A percentile compares a stretch with the other conserved stretches of the same genome.
These are phyloP conservation scores for Capra hircus DNA, from an alignment of 2,113 vertebrate genomes.

Conservation along the genomic window DNA sequence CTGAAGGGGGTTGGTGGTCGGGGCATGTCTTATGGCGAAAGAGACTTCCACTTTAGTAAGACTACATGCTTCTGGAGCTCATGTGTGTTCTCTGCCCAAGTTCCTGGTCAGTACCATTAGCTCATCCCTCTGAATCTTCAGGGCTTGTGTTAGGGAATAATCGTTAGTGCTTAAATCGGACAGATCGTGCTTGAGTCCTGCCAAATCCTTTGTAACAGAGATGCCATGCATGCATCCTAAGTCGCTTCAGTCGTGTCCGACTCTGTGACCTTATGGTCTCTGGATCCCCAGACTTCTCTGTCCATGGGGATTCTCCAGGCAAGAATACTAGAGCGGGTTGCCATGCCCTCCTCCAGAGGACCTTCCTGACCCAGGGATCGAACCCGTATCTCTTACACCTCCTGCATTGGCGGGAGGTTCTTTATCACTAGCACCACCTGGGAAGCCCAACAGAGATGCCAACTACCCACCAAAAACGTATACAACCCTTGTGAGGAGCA, in stretches of 20 bases:
- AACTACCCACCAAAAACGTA: not conserved
- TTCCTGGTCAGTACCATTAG: not conserved
- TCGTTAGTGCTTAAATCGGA: not conserved
- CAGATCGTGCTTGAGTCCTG: not conserved
- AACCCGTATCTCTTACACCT: not conserved
- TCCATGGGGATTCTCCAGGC: not conserved
- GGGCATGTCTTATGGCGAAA: not conserved
- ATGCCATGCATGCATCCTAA: not conserved
- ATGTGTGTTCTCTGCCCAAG: not conserved
- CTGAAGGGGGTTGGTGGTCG: not conserved
- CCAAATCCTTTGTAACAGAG: not conserved
- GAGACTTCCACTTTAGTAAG: not conserved
- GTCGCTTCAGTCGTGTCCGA: accelerated
- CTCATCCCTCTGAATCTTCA: not conserved
- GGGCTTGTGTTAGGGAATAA: not conserved
- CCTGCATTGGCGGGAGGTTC: not conserved
- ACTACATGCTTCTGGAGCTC: not conserved
- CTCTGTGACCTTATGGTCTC: not conserved
- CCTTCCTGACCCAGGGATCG: not conserved
- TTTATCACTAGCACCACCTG: not conserved
- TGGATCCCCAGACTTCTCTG: not conserved
- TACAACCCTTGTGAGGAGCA: not conserved
- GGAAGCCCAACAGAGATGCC: not conserved
- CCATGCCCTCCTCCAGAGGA: not conserved
- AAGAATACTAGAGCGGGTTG: not conserved